Percentiles rank a stretch among this genome's conserved stretches.
These are phyloP conservation scores for Eupithecia abbreviata DNA, from an alignment of 2,888 invertebrate genomes.

Conservation along the genomic window DNA sequence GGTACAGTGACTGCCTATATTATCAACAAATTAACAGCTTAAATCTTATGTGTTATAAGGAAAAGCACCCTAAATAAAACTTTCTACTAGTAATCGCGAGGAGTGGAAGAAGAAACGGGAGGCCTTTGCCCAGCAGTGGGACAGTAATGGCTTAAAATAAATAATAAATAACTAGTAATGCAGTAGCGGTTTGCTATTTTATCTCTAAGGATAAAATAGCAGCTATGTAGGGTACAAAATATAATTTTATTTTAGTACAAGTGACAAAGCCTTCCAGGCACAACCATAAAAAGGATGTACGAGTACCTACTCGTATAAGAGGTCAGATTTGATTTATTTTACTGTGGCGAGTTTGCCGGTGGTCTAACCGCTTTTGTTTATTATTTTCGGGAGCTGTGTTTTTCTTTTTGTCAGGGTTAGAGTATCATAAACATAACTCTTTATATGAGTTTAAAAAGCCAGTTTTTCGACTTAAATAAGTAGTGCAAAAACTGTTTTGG, in stretches of 20 bases:
- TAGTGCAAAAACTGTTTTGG: not conserved
- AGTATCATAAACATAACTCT: not conserved
- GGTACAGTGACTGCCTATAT: not conserved
- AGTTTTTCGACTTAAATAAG: not conserved
- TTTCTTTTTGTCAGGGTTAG: not conserved
- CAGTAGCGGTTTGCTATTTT: too few species aligned
- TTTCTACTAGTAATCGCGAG: too few species aligned
- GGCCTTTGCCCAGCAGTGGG: too few species aligned
- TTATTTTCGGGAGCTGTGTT: slow-evolving; percentile 23
- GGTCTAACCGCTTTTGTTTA: slow-evolving; percentile 36
- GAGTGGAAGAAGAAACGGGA: too few species aligned
- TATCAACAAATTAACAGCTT: not conserved
- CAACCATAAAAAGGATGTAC: not conserved
- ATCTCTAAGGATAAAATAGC: too few species aligned
- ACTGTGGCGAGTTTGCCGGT: slow-evolving; percentile 40
- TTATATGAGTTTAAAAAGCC: not conserved
- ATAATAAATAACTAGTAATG: too few species aligned
- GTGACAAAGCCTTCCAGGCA: not conserved
- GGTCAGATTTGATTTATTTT: slow-evolving; percentile 7
- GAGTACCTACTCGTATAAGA: not conserved
- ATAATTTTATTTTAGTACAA: not conserved
- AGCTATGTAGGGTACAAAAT: not conserved
- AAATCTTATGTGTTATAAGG: not conserved
- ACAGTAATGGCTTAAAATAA: too few species aligned
- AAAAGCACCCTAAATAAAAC: not conserved